phyloP scores from a whole-genome alignment of 37 sponge, comb jelly and placozoan genomes.

The Cladorhizidae sp. region DNA sequence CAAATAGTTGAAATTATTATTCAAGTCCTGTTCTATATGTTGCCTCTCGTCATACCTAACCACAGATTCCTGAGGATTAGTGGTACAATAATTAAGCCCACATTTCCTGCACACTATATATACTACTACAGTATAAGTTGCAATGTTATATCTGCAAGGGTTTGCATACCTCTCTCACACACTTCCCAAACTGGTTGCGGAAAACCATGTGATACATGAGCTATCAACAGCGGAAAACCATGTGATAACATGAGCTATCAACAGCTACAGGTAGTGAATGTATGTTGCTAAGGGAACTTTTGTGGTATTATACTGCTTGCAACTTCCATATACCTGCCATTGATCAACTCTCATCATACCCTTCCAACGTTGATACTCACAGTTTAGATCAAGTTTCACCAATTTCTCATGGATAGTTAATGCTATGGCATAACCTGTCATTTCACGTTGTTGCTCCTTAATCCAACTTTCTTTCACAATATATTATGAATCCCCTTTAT shows the following conservation, averaged over 20 bases:
- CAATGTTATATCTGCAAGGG: too few species aligned
- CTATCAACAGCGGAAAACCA: conserved; percentile 28
- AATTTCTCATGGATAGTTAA: conserved; percentile 39
- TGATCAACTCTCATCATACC: conserved; percentile 69
- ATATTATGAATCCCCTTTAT: conserved; percentile 17
- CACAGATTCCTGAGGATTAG: too few species aligned
- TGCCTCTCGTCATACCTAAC: too few species aligned
- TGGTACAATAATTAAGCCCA: too few species aligned
- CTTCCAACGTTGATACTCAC: conserved; percentile 41
- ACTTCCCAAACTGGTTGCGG: too few species aligned
- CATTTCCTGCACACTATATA: too few species aligned
- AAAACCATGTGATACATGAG: too few species aligned
- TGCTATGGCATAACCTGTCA: conserved; percentile 57
- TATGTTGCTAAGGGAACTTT: conserved; percentile 20
- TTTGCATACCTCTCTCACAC: too few species aligned
- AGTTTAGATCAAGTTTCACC: conserved; percentile 47
- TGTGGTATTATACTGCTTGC: conserved; percentile 47
- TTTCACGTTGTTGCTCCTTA: conserved; percentile 55
- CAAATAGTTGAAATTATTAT: too few species aligned
- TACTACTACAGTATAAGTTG: too few species aligned
- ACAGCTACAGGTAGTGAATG: conserved; percentile 44
- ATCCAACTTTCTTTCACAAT: conserved; percentile 31
- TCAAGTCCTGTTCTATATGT: too few species aligned
- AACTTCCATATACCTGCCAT: conserved; percentile 62
- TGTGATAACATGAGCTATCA: conserved; percentile 36